These are phyloP conservation scores for Balaeniceps rex DNA, from an alignment of 2,113 vertebrate species.

Conservation along the genomic window DNA sequence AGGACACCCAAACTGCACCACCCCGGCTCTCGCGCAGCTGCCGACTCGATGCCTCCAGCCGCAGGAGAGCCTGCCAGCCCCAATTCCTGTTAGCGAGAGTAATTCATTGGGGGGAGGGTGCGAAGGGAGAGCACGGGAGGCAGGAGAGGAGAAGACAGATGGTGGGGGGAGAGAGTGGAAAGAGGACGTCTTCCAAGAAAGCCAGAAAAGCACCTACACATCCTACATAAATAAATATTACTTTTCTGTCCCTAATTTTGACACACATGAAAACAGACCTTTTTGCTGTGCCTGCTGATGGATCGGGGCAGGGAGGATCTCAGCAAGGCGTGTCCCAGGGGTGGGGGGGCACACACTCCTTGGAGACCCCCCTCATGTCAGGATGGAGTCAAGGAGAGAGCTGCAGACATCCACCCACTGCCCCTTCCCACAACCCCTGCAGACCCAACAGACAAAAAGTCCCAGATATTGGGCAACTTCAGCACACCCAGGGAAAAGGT, in stretches of 20 bases:
- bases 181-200: background rate
- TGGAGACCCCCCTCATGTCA: accelerated
- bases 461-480: background rate
- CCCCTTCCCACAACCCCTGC: background rate
- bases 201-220: background rate
- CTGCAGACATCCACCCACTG: background rate
- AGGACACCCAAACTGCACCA: background rate
- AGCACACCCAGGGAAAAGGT: background rate
- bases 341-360: accelerated
- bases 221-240: background rate
- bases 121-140: accelerated
- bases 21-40: accelerated
- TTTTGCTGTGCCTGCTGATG: background rate
- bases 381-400: background rate
- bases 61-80: background rate
- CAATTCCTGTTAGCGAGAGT: background rate
- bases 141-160: background rate
- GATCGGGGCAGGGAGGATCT: background rate
- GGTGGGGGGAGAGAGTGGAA: accelerated
- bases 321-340: background rate
- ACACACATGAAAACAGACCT: background rate
- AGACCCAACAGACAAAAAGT: background rate
- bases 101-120: accelerated
- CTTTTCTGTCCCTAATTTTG: background rate
- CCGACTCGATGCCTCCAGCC: background rate